Base-by-base conservation (phyloP, 1,140 invertebrate genomes). In the Drosophila asahinai region DNA sequence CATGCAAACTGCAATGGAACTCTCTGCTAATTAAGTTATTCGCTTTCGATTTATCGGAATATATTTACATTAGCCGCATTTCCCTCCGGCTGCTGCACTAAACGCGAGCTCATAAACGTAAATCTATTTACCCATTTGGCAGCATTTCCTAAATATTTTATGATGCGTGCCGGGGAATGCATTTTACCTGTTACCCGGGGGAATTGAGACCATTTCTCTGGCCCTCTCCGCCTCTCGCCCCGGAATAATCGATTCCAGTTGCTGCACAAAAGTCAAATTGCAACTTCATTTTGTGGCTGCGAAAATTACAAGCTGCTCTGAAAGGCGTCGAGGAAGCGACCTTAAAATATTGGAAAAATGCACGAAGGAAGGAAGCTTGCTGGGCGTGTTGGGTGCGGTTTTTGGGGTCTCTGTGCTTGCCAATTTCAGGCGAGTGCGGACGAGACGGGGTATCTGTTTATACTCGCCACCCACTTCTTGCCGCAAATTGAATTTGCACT, bases 401-500 rank as follows among this genome's bases (percentile, higher is more conserved):
- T 83, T 77, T 49, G 63, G 63, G 36, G 60, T 68, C 78, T 74
- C 33, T 40, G 27, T 2, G 27, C 68, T 74, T 64, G 49, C 73
- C 59, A 76, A 47, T 42, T 72, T 58, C 15, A 30, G 54, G 63
- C 40, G 19, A 72, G 58, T 52, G 61, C 57, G 9, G 45, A 61
- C 42, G 38, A 51, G 71, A 47, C 36, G 52, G 74, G 67, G 54
- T 78, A 49, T 78, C 64, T 70, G 58, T 61, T 64, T 77, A 61
- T 84, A 80, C 67, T 57, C 61, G 60, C 51, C 38, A 40, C 61
- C 43, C 38, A 59, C 61, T 33, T 6, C 42, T 22, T 43, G 42
- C 82, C 78, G 36, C 83, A 86, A 86, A 86, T 86, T 86, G 80
- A 87, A 90, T 87, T 87, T 81, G 43, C 77, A 71, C 78, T 65